phyloP scores from a whole-genome alignment of 2,888 invertebrate species.

The Frankliniella intonsa region DNA sequence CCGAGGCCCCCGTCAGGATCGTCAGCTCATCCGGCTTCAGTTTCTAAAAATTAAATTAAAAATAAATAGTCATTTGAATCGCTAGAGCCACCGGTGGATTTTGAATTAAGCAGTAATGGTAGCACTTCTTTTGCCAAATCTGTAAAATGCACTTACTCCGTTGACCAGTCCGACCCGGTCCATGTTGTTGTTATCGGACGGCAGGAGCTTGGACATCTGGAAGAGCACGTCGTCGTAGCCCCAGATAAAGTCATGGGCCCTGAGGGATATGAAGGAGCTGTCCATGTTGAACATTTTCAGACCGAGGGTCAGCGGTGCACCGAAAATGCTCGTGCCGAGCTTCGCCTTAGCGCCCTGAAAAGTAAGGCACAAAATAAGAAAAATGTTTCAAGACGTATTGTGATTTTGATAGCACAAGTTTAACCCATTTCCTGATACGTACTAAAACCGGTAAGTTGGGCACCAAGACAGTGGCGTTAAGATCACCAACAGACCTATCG shows the following conservation, averaged over 20 bases:
- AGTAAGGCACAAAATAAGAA: neutral
- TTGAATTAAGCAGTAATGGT: no score
- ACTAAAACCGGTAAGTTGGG: constrained; percentile 45
- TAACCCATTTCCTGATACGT: constrained; percentile 35
- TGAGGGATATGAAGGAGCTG: constrained; percentile 32
- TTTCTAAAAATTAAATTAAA: neutral
- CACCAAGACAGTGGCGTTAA: constrained; percentile 42
- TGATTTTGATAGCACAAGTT: no score
- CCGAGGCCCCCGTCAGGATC: constrained; percentile 36
- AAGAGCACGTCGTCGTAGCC: constrained; percentile 37
- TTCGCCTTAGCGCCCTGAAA: neutral
- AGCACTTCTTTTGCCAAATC: neutral
- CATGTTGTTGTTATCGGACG: constrained; percentile 29
- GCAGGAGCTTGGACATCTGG: constrained; percentile 31
- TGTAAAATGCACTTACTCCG: constrained; percentile 32
- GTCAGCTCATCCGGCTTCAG: constrained; percentile 32
- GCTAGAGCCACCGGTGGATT: neutral
- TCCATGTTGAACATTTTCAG: constrained; percentile 7
- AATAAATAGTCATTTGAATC: neutral
- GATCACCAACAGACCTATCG: constrained; percentile 42
- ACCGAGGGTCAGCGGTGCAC: no score
- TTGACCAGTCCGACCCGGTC: constrained; percentile 36
- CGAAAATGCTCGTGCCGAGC: neutral
- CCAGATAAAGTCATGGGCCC: constrained; percentile 36
- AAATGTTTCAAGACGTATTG: no score